Evolutionary conservation across 1,140 invertebrate genomes (phyloP), one percentile per base, ranked within the genome.

Genomic region (Cephus cinctus): DNA sequence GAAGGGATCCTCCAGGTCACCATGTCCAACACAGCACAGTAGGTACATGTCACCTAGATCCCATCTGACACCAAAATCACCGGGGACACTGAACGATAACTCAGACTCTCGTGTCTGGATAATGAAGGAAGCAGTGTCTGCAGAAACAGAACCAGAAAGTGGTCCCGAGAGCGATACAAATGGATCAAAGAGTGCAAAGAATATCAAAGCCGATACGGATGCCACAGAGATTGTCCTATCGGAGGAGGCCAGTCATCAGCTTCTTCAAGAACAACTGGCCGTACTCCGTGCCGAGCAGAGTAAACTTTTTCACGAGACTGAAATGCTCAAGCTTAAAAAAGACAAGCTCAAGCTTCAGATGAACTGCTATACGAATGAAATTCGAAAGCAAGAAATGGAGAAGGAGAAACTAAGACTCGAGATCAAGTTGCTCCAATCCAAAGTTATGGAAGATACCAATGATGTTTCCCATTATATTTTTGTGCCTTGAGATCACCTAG

Each of bases 381-480:
- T 72, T 27, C 56, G 52, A 12, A 75, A 75, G 25, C 69, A 73
- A 21, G 71, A 75, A 40, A 62, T 75, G 58, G 72, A 75, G 20
- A 74, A 69, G 14, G 71, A 75, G 43, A 75, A 75, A 32, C 46
- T 74, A 0, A 56, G 65, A 9, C 58, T 75, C 0, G 71, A 75
- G 49, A 74, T 74, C 12, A 74, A 73, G 51, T 48, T 75, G 14
- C 31, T 75, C 2, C 60, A 73, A 31, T 65, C 70, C 2, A 74
- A 75, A 54, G 66, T 73, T 19, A 53, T 67, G 41, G 73, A 73
- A 18, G 70, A 75, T 40, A 53, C 59, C 2, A 71, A 68, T 16
- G 72, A 73, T 40, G 71, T 73, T 27, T 73, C 71, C 9, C 70
- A 71, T 36, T 71, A 71, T 50, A 71, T 72, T 41, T 71, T 72